A percentile compares a stretch with the other conserved stretches of the same genome.
Conservation (phyloP, 2,888 invertebrate genomes). For the Daptonema setosum region DNA sequence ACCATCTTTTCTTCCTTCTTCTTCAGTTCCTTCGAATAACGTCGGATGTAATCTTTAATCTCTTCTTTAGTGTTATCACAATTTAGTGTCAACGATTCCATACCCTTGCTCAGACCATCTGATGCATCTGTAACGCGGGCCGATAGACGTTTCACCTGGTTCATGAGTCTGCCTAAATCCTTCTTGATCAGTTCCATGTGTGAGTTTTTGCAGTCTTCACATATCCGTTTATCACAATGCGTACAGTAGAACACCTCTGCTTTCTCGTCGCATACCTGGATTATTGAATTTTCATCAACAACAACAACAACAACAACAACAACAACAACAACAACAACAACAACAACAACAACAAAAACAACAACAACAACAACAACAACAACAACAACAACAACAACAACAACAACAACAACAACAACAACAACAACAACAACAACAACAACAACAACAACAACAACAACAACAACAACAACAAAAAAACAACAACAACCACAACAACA, state of each 20-base stretch:
- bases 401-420: too few species aligned
- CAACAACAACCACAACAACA: too few species aligned
- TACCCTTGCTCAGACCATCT: slow-evolving; percentile 43
- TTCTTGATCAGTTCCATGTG: slow-evolving; percentile 83
- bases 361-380: too few species aligned
- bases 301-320: too few species aligned
- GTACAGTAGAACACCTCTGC: slow-evolving; percentile 43
- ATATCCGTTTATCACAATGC: slow-evolving; percentile 91
- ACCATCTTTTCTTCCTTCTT: slow-evolving; percentile 40
- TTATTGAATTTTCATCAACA: too few species aligned
- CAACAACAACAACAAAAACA: too few species aligned
- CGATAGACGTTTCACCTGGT: slow-evolving; percentile 38
- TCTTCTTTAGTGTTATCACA: slow-evolving; percentile 72
- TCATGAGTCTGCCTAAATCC: slow-evolving; percentile 67
- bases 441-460: too few species aligned
- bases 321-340: too few species aligned
- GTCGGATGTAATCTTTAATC: slow-evolving; percentile 48
- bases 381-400: too few species aligned
- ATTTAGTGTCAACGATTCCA: slow-evolving; percentile 63
- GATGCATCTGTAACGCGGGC: slow-evolving; percentile 24
- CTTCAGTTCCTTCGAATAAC: slow-evolving; percentile 27
- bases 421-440: too few species aligned
- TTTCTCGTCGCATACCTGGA: slow-evolving; percentile 29
- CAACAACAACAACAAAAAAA: too few species aligned
- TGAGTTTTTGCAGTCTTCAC: slow-evolving; percentile 73